A percentile compares a stretch with the other conserved stretches of the same genome.
Conservation (phyloP, 2,113 vertebrate species). For the Centropristis striata region DNA sequence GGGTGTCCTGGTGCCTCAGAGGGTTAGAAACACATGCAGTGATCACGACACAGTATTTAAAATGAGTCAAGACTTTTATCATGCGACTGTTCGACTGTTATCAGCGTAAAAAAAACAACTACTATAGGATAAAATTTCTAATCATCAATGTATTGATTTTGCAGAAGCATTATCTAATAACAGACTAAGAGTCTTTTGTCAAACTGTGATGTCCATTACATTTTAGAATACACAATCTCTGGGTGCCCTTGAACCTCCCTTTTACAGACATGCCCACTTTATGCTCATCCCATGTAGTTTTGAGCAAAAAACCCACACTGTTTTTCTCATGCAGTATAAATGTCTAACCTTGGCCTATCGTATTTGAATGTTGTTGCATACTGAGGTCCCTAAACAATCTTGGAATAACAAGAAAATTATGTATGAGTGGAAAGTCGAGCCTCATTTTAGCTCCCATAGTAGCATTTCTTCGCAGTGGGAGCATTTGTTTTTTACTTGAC, state of each 20-base stretch:
- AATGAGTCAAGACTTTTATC: slow-evolving; percentile 7
- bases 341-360: no score
- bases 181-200: slow-evolving; percentile 3
- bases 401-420: no score
- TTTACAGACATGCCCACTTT: no score
- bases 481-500: no score
- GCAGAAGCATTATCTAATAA: slow-evolving; percentile 18
- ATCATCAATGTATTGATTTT: slow-evolving; percentile 9
- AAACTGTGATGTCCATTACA: not conserved
- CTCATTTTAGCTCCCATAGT: no score
- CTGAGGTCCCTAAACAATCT: no score
- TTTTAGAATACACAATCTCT: not conserved
- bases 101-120: slow-evolving; percentile 25
- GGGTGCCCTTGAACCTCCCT: not conserved
- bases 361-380: no score
- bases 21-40: not conserved
- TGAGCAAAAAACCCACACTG: no score
- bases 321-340: no score
- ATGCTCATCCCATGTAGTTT: no score
- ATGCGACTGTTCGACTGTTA: not conserved
- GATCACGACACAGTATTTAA: slow-evolving; percentile 7
- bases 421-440: no score
- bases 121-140: slow-evolving; percentile 9
- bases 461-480: no score
- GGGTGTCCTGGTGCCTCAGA: not conserved